phyloP scores from a whole-genome alignment of 2,113 vertebrate genomes.

The Rhynchomys soricoides region DNA sequence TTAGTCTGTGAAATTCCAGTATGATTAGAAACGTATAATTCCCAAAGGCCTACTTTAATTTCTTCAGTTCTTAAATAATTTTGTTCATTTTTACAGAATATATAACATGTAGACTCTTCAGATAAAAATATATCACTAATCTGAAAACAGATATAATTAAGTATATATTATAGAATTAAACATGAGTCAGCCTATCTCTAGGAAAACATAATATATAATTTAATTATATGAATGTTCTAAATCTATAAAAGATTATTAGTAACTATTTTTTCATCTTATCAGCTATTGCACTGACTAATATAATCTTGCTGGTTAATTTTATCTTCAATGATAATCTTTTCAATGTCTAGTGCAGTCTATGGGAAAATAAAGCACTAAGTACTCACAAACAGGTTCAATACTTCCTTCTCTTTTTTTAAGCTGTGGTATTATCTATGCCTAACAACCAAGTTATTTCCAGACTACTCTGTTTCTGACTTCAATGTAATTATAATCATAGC shows the following conservation, averaged over 20 bases:
- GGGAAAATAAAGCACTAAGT: not conserved
- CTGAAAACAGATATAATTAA: slow-evolving; percentile 6
- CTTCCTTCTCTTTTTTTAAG: slow-evolving; percentile 55
- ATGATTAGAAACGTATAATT: slow-evolving; percentile 1
- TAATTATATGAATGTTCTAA: slow-evolving; percentile 12
- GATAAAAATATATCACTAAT: slow-evolving; percentile 46
- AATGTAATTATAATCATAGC: slow-evolving; percentile 23
- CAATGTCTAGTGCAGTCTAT: not conserved
- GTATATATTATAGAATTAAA: slow-evolving; percentile 18
- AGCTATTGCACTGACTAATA: not conserved
- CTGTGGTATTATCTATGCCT: not conserved
- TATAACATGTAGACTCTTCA: not conserved
- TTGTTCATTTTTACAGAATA: slow-evolving; percentile 24
- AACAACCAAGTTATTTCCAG: slow-evolving; percentile 29
- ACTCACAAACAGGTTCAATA: not conserved
- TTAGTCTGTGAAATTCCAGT: slow-evolving; percentile 10
- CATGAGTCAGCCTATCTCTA: not conserved
- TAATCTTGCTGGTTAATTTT: slow-evolving; percentile 21
- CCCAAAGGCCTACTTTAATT: slow-evolving; percentile 14
- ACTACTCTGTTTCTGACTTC: not conserved
- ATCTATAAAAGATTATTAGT: slow-evolving; percentile 46
- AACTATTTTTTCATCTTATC: not conserved
- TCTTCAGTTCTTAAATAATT: slow-evolving; percentile 22
- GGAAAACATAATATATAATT: slow-evolving; percentile 22
- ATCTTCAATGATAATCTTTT: slow-evolving; percentile 49